Percentiles rank a stretch among this genome's conserved stretches.
Evolutionary conservation across 2,888 invertebrate species (phyloP).

Genomic region (Vanessa cardui): DNA sequence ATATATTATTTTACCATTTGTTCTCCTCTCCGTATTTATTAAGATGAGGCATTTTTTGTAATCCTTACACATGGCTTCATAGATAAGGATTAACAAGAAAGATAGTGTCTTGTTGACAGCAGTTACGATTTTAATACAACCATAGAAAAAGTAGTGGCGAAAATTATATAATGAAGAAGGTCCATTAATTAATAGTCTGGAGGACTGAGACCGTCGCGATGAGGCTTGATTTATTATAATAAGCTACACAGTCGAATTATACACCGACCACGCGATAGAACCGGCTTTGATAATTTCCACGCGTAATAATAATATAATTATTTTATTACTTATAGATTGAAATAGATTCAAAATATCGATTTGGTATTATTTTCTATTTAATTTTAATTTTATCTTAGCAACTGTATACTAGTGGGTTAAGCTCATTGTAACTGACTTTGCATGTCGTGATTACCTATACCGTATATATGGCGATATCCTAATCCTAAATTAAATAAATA

Average conservation of each 20-base stretch:
- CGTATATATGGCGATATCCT: no score
- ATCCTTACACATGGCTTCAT: not conserved
- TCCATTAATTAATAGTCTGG: conserved; percentile 46
- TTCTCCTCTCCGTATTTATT: not conserved
- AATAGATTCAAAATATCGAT: no score
- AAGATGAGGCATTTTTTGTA: not conserved
- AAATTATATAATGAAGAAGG: conserved; percentile 37
- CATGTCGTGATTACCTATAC: no score
- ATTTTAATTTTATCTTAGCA: no score
- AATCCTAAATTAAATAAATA: no score
- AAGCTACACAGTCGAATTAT: conserved; percentile 54
- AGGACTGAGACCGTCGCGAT: conserved; percentile 29
- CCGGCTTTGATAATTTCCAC: not conserved
- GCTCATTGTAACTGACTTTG: no score
- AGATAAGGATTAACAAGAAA: not conserved
- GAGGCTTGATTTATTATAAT: conserved; percentile 64
- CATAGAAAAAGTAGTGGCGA: conserved; percentile 35
- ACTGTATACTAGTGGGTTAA: no score
- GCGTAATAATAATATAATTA: not conserved
- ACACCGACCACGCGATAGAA: conserved; percentile 36
- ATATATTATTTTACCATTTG: no score
- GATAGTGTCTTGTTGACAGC: not conserved
- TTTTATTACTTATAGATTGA: not conserved
- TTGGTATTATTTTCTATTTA: no score
- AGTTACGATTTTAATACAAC: conserved; percentile 16